phyloP scores from a whole-genome alignment of 2,888 invertebrate genomes.

The Ochropleura plecta region DNA sequence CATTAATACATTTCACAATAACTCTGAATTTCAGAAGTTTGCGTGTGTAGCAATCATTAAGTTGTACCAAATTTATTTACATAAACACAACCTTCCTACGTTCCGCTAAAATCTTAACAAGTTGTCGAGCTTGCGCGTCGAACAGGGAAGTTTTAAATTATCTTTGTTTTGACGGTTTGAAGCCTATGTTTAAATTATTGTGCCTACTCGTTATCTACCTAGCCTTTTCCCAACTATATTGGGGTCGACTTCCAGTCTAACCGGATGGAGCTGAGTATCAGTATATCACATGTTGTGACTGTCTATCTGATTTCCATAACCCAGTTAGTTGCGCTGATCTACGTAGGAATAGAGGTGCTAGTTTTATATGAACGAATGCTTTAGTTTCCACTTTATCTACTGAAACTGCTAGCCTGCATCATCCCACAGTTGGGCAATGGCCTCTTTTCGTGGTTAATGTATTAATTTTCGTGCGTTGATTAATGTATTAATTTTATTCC shows the following conservation, averaged over 20 bases:
- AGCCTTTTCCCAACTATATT: too few species aligned
- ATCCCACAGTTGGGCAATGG: too few species aligned
- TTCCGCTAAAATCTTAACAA: slow-evolving; percentile 70
- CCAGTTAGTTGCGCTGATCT: neutral
- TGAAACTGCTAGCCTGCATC: too few species aligned
- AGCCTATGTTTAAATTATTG: slow-evolving; percentile 30
- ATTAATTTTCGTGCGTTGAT: too few species aligned
- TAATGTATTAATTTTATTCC: too few species aligned
- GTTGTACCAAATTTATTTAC: slow-evolving; percentile 73
- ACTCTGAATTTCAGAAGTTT: slow-evolving; percentile 51
- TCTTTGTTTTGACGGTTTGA: slow-evolving; percentile 14
- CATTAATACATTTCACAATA: slow-evolving; percentile 27
- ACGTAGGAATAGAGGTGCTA: neutral
- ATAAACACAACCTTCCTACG: slow-evolving; percentile 70
- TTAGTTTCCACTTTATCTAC: neutral
- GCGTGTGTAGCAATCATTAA: slow-evolving; percentile 73
- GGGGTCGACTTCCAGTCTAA: too few species aligned
- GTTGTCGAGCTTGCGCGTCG: slow-evolving; percentile 66
- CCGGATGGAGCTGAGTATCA: too few species aligned
- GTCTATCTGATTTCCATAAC: too few species aligned
- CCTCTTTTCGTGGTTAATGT: too few species aligned
- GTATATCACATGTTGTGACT: too few species aligned
- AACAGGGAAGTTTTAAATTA: slow-evolving; percentile 53
- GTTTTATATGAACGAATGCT: neutral
- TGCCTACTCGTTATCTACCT: too few species aligned